Percentiles rank a stretch among this genome's conserved stretches.
phyloP scores from a whole-genome alignment of 2,797 vertebrate genomes.

The Semaprochilodus insignis region DNA sequence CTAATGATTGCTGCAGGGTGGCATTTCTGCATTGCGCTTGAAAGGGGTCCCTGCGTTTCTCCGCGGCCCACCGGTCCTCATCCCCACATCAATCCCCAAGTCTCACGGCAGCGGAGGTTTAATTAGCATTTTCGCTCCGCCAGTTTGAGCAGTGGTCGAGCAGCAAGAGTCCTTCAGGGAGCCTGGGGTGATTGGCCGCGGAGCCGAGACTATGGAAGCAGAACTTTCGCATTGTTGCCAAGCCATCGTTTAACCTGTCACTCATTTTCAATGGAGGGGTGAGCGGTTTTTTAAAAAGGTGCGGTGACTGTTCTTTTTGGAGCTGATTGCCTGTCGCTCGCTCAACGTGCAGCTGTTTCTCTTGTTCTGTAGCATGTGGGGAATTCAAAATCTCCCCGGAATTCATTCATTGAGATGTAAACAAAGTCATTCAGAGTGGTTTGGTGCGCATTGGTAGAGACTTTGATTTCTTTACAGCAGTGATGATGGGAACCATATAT shows the following conservation, averaged over 20 bases:
- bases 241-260: not conserved
- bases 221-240: not conserved
- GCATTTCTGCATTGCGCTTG: conserved; percentile 17
- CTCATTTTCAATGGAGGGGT: not conserved
- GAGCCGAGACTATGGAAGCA: not conserved
- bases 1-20: conserved; percentile 41
- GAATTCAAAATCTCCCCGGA: too few relatives aligned
- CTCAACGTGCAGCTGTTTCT: not conserved
- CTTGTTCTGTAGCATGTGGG: not conserved
- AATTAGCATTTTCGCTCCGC: conserved; percentile 11
- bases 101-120: not conserved
- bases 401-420: too few relatives aligned
- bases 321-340: not conserved
- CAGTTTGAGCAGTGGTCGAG: not conserved
- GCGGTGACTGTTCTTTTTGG: not conserved
- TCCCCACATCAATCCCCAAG: not conserved
- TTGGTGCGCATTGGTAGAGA: too few relatives aligned
- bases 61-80: not conserved
- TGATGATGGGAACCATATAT: too few relatives aligned
- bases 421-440: too few relatives aligned
- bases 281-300: not conserved
- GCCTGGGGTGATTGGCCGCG: not conserved
- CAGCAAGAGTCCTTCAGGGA: not conserved
- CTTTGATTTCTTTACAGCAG: too few relatives aligned
- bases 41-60: conserved; percentile 7